Evolutionary conservation across 2,113 vertebrate species (phyloP).

Genomic region (Naja naja): DNA sequence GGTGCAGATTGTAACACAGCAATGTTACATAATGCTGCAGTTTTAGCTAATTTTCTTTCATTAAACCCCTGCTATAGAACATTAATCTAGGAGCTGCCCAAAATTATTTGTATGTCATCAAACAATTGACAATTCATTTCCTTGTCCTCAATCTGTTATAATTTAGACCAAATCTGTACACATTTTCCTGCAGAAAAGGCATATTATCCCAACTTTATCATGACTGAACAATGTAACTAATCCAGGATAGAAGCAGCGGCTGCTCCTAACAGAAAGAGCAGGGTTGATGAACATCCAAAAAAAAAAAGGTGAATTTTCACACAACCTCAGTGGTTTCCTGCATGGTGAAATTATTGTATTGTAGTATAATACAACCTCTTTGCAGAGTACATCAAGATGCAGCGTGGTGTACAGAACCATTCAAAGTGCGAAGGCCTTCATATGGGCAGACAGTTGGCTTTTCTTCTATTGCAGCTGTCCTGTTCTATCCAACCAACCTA

Average conservation of each 20-base stretch:
- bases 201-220: no score
- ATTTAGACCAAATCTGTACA: background rate
- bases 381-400: background rate
- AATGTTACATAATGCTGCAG: background rate
- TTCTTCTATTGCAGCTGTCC: background rate
- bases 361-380: background rate
- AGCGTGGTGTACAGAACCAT: background rate
- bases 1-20: background rate
- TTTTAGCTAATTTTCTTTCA: background rate
- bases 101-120: background rate
- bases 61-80: background rate
- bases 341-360: background rate
- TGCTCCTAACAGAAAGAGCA: background rate
- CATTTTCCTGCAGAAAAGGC: background rate
- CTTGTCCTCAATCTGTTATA: background rate
- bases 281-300: background rate
- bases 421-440: background rate
- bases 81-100: background rate
- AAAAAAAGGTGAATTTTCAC: background rate
- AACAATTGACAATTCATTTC: background rate
- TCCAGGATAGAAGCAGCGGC: background rate
- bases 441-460: background rate
- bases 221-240: background rate
- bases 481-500: background rate
- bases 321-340: background rate